Conservation (phyloP, 2,113 vertebrate genomes). For the Crypturellus undulatus region DNA sequence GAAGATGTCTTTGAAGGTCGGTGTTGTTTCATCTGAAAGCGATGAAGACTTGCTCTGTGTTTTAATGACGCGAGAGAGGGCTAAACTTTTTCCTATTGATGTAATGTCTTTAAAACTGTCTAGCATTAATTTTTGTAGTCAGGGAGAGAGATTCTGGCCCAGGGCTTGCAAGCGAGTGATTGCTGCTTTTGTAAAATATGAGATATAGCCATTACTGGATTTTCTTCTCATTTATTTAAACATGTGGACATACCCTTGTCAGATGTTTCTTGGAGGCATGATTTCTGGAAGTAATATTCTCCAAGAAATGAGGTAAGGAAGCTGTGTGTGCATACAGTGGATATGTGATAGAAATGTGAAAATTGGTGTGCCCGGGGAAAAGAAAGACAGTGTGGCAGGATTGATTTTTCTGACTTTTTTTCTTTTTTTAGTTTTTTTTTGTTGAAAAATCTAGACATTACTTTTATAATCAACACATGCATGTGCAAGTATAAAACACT, state of each 20-base stretch:
- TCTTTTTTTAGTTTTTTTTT: not conserved
- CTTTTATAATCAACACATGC: not conserved
- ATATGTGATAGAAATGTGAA: not conserved
- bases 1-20: not conserved
- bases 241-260: not conserved
- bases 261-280: not conserved
- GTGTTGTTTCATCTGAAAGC: not conserved
- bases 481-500: not conserved
- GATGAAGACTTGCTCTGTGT: not conserved
- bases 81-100: not conserved
- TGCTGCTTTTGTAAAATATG: not conserved
- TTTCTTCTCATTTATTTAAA: not conserved
- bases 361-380: not conserved
- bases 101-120: not conserved
- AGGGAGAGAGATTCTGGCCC: not conserved
- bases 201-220: not conserved
- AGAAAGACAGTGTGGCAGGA: not conserved
- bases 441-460: not conserved
- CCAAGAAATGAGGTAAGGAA: not conserved
- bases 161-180: not conserved
- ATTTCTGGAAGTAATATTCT: not conserved
- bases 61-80: not conserved
- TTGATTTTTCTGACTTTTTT: not conserved
- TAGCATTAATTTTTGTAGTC: not conserved
- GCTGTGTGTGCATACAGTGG: not conserved